A percentile compares a stretch with the other conserved stretches of the same genome.
phyloP scores from a whole-genome alignment of 2,888 invertebrate genomes.

The Acanthoscelides obtectus region DNA sequence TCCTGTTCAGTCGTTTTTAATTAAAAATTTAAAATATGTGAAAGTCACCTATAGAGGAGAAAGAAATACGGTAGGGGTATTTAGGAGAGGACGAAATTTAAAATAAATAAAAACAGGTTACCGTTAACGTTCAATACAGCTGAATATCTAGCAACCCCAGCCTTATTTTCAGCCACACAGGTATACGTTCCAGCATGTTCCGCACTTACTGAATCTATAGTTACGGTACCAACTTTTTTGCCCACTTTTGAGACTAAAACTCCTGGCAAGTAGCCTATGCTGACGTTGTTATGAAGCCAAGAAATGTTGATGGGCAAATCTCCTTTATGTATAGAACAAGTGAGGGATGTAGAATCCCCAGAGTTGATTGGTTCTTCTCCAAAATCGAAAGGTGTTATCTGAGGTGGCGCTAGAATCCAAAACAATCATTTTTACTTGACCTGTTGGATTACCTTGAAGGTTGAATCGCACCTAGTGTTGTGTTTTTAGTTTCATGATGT shows the following conservation, averaged over 20 bases:
- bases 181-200: constrained; percentile 51
- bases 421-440: no score
- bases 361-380: constrained; percentile 73
- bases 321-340: constrained; percentile 74
- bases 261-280: constrained; percentile 38
- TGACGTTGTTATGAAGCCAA: constrained; percentile 65
- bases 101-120: constrained; percentile 34
- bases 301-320: constrained; percentile 72
- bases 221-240: constrained; percentile 50
- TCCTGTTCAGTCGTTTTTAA: no score
- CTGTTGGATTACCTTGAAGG: background rate
- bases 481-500: background rate
- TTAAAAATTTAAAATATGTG: no score
- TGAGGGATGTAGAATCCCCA: constrained; percentile 70
- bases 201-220: constrained; percentile 50
- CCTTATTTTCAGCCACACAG: constrained; percentile 53
- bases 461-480: no score
- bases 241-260: constrained; percentile 43
- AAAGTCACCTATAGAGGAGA: no score
- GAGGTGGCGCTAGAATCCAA: constrained; percentile 57
- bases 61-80: no score
- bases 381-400: constrained; percentile 64
- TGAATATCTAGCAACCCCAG: constrained; percentile 58
- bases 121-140: constrained; percentile 65
- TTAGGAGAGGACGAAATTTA: no score